Evolutionary conservation across 1,140 invertebrate genomes (phyloP).

Genomic region (Drosophila murphyi): DNA sequence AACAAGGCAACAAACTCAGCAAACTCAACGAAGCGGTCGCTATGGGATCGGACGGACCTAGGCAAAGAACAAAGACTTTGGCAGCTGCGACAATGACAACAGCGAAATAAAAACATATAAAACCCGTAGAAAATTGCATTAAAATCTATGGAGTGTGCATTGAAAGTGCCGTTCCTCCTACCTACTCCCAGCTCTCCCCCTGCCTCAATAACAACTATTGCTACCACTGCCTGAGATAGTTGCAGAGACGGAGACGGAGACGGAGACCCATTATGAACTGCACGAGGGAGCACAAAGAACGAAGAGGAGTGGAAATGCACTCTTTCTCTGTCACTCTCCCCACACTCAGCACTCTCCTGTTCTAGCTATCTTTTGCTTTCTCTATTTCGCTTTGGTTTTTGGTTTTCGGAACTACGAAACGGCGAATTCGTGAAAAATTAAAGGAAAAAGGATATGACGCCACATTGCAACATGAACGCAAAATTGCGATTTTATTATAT

Average conservation of each 20-base stretch:
- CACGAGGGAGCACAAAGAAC: conserved; percentile 22
- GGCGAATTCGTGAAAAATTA: conserved; percentile 82
- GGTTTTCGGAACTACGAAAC: conserved; percentile 79
- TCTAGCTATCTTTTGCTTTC: not conserved
- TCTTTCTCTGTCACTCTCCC: not conserved
- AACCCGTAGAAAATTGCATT: conserved; percentile 81
- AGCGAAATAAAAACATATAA: conserved; percentile 76
- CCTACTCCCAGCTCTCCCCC: not conserved
- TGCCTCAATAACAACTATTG: not conserved
- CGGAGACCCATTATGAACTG: conserved; percentile 51
- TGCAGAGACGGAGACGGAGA: conserved; percentile 1
- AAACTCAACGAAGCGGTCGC: conserved; percentile 20
- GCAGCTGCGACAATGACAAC: conserved; percentile 80
- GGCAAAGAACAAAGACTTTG: conserved; percentile 80
- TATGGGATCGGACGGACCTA: conserved; percentile 37
- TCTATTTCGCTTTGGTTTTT: conserved; percentile 39
- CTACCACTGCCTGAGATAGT: not conserved
- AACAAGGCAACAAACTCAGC: conserved; percentile 17
- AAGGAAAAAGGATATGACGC: conserved; percentile 84
- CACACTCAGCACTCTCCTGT: too few relatives aligned
- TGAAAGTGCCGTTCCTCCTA: conserved; percentile 45
- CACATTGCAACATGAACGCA: conserved; percentile 84
- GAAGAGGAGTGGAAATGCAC: conserved; percentile 17
- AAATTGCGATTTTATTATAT: conserved; percentile 84
- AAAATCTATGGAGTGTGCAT: conserved; percentile 84